Base-by-base conservation (phyloP, 2,113 vertebrate species). In the Epinephelus cyanopodus region DNA sequence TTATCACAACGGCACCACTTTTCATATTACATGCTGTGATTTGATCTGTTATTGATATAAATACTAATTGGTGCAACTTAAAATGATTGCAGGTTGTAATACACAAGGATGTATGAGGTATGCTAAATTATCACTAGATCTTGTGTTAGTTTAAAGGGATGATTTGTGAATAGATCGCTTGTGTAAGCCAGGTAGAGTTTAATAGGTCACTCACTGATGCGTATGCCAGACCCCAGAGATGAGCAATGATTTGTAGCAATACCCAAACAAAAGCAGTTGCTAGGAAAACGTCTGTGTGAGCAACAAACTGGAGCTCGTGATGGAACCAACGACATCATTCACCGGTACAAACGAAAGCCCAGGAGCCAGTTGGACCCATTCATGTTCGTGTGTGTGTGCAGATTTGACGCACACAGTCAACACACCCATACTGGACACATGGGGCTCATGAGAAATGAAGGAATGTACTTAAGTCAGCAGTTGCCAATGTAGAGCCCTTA, bases 231-330 rank as follows among this genome's bases (percentile, higher is more conserved):
- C 61, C 29, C n/a, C 5, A 54, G 52, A 89, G 78, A 86, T 64
- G 86, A 81, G 58, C 23, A 50, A 37, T 60, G 75, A 84, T 83
- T 77, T 67, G 58, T 73, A 74, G 58, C 63, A 48, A 61, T 29
- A 66, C 53, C 50, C n/a, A 85, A 85, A 88, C 56, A 85, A 90
- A 89, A 66, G 64, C 60, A 56, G 89, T 93, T 92, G 80, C 90
- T 89, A 89, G 48, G 88, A 86, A 80, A 80, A 83, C n/a, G 18
- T 54, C 27, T 39, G 27, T 29, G 61, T 72, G 81, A 85, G 83
- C 52, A 74, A 80, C 48, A 74, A 66, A 57, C 67, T 65, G 74
- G 82, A 85, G 37, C 54, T 52, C n/a, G 45, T 70, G 57, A 68
- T 80, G 79, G 82, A 89, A 87, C 83, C 66, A 79, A 64, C 25